A percentile compares a stretch with the other conserved stretches of the same genome.
Evolutionary conservation across 35 echinoderm and acorn worm species (phyloP).

Genomic region (Apostichopus parvimensis): DNA sequence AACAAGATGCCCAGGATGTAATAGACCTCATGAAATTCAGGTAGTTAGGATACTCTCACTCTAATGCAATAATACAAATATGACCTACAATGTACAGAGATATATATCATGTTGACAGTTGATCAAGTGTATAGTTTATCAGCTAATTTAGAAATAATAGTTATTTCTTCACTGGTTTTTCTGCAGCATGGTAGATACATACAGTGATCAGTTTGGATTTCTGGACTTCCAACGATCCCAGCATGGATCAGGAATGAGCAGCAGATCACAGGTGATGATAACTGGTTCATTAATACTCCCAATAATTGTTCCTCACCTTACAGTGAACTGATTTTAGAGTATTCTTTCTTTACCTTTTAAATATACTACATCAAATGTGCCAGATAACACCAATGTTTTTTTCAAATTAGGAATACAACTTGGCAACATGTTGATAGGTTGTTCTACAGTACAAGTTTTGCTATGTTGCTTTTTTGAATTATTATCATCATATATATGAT

Average conservation of each 20-base stretch:
- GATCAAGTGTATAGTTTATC: too few species aligned
- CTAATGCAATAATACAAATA: background rate
- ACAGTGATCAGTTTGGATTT: conserved; percentile 97
- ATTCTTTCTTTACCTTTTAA: too few species aligned
- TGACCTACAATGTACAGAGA: too few species aligned
- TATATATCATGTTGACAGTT: too few species aligned
- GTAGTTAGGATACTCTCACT: conserved; percentile 23
- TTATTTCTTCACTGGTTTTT: background rate
- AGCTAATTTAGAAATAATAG: too few species aligned
- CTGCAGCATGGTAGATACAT: conserved; percentile 95
- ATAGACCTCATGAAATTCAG: conserved; percentile 99
- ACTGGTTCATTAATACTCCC: background rate
- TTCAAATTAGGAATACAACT: too few species aligned
- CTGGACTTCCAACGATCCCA: conserved; percentile 97
- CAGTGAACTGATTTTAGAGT: background rate
- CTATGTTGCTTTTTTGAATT: too few species aligned
- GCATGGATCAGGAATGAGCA: conserved; percentile 99
- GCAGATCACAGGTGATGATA: conserved; percentile 77
- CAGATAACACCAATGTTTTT: too few species aligned
- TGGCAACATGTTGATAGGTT: too few species aligned
- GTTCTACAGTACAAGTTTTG: too few species aligned
- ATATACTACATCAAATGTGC: too few species aligned
- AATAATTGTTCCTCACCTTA: background rate
- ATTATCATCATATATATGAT: too few species aligned
- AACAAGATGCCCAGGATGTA: conserved; percentile 91